Conservation (phyloP, 2,113 vertebrate genomes). For the Mellivora capensis region DNA sequence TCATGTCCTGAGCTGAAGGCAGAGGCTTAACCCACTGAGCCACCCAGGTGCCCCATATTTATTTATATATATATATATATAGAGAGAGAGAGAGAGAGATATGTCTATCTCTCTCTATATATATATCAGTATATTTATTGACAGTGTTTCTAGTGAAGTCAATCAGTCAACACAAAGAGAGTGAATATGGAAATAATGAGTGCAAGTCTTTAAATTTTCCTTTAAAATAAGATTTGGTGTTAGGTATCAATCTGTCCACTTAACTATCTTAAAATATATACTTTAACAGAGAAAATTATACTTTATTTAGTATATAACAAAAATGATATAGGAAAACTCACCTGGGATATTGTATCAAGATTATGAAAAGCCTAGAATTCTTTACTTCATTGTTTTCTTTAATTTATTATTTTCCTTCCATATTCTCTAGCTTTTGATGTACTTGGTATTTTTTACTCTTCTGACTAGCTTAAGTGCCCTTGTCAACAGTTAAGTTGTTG, state of each 20-base stretch:
- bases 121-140: not conserved
- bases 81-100: no score
- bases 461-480: slow-evolving; percentile 80
- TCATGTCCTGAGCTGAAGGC: no score
- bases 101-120: no score
- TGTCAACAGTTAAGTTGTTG: slow-evolving; percentile 82
- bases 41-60: no score
- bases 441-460: slow-evolving; percentile 76
- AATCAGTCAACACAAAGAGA: not conserved
- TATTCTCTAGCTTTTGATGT: slow-evolving; percentile 71
- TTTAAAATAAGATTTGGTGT: not conserved
- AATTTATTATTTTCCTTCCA: slow-evolving; percentile 61
- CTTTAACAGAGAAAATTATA: not conserved
- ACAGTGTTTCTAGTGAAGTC: slow-evolving; percentile 3
- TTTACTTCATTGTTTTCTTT: slow-evolving; percentile 39
- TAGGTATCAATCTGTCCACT: not conserved
- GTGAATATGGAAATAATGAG: not conserved
- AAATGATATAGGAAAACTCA: not conserved
- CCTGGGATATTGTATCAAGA: not conserved
- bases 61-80: no score
- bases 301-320: not conserved
- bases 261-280: not conserved
- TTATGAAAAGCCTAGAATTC: slow-evolving; percentile 24
- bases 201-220: not conserved
- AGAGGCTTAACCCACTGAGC: no score